A percentile compares a stretch with the other conserved stretches of the same genome.
phyloP scores from a whole-genome alignment of 2,113 vertebrate species.

The Urocolius indicus region DNA sequence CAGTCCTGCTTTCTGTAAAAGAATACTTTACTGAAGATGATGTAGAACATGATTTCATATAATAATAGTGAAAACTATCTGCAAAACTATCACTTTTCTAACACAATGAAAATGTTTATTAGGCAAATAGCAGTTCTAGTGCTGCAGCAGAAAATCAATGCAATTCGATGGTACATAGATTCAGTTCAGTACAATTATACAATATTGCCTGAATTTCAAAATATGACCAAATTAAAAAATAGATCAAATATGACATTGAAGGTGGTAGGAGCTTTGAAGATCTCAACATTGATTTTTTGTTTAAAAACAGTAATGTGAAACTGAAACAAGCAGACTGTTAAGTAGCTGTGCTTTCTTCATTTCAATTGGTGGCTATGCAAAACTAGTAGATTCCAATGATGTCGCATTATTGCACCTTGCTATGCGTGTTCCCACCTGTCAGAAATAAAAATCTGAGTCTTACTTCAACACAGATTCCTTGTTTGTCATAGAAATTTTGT shows the following conservation, averaged over 20 bases:
- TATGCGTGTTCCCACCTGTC: background rate
- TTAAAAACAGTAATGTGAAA: background rate
- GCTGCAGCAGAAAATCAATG: background rate
- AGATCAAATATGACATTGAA: background rate
- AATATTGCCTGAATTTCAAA: background rate
- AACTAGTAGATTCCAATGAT: background rate
- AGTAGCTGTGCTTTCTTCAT: background rate
- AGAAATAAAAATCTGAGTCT: background rate
- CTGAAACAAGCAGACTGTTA: background rate
- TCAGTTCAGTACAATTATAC: background rate
- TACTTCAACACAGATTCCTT: background rate
- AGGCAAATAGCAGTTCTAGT: background rate
- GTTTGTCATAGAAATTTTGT: background rate
- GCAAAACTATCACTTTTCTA: background rate
- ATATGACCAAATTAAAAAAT: too few relatives aligned
- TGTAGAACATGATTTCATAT: background rate
- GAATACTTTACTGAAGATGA: background rate
- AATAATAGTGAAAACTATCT: background rate
- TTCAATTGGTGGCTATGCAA: background rate
- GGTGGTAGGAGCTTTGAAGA: background rate
- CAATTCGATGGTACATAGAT: background rate
- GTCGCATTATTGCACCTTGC: background rate
- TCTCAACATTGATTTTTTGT: background rate
- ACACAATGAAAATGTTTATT: background rate
- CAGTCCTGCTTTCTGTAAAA: too few relatives aligned